These are phyloP conservation scores for Kradibia gibbosae DNA, from an alignment of 1,140 invertebrate species.

Conservation along the genomic window DNA sequence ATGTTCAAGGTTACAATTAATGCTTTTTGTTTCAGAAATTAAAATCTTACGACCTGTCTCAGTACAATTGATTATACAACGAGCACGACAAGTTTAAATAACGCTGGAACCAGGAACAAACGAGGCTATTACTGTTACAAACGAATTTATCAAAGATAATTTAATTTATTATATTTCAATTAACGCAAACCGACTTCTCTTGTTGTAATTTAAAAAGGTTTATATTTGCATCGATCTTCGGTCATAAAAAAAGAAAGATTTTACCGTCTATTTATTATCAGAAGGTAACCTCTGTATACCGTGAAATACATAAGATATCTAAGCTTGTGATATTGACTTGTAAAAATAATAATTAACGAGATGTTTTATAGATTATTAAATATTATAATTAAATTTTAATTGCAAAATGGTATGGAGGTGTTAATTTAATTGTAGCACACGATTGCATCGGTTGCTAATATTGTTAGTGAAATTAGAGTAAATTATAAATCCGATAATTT, in stretches of 20 bases:
- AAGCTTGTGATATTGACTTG: neutral
- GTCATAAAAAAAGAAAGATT: conserved; percentile 14
- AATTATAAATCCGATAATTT: conserved; percentile 35
- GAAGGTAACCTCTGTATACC: conserved; percentile 10
- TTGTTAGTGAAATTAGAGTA: conserved; percentile 41
- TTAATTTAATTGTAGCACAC: conserved; percentile 12
- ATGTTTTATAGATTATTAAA: conserved; percentile 17
- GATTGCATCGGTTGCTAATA: neutral
- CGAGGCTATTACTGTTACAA: conserved; percentile 15
- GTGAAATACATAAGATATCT: neutral
- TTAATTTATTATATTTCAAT: neutral
- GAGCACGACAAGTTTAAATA: neutral
- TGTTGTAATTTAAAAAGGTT: conserved; percentile 1
- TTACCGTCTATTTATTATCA: conserved; percentile 17
- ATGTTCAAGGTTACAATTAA: too few relatives aligned
- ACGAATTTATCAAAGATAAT: conserved; percentile 12
- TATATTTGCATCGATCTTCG: neutral
- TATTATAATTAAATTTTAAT: conserved; percentile 20
- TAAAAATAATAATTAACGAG: neutral
- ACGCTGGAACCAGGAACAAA: neutral
- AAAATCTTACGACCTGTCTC: conserved; percentile 3
- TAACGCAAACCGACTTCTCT: neutral
- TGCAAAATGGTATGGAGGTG: conserved; percentile 21
- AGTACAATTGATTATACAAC: conserved; percentile 33
- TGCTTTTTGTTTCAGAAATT: conserved; percentile 29